Evolutionary conservation across 2,113 vertebrate species (phyloP).

Genomic region (Steatornis caripensis): DNA sequence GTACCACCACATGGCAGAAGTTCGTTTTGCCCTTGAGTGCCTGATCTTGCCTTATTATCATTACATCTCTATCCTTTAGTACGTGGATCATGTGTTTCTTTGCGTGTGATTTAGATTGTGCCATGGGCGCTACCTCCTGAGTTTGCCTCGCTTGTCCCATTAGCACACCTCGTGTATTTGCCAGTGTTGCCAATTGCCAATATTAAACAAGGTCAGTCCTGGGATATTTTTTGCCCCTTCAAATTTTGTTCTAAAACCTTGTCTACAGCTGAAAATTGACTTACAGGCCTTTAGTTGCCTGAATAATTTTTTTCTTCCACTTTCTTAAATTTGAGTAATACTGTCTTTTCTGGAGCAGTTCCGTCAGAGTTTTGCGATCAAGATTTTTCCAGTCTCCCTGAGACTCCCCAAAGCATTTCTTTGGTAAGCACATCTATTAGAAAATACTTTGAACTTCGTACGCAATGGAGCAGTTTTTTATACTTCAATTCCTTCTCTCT

Average conservation of each 20-base stretch:
- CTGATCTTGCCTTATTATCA: not conserved
- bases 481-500: not conserved
- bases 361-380: not conserved
- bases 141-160: not conserved
- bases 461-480: not conserved
- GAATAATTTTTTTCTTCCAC: not conserved
- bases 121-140: too few relatives aligned
- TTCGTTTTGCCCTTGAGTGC: not conserved
- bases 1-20: not conserved
- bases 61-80: not conserved
- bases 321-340: not conserved
- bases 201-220: not conserved
- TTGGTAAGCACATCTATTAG: not conserved
- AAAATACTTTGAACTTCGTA: not conserved
- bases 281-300: not conserved
- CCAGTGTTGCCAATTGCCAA: not conserved
- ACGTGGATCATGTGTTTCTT: fast-evolving
- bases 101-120: not conserved
- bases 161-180: not conserved
- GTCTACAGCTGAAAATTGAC: not conserved
- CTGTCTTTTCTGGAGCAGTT: not conserved
- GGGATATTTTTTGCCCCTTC: not conserved
- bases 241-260: not conserved
- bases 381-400: not conserved
- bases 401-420: not conserved